phyloP scores from a whole-genome alignment of 35 echinoderm and acorn worm species.

The Diadema setosum region DNA sequence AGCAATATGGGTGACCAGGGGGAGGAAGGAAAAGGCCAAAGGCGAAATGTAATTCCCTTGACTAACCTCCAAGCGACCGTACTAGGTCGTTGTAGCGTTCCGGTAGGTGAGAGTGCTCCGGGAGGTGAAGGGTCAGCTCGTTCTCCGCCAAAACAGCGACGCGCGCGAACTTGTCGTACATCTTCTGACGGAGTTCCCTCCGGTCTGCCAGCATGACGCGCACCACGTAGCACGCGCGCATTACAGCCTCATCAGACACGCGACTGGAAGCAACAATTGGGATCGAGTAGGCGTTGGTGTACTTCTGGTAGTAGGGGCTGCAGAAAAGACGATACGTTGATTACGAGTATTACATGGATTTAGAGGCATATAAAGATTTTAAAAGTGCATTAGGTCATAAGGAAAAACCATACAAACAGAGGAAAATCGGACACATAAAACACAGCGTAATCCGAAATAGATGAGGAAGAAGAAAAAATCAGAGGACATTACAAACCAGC shows the following conservation, averaged over 20 bases:
- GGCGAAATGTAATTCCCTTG: neutral
- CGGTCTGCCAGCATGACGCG: constrained; percentile 74
- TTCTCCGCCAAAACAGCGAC: constrained; percentile 56
- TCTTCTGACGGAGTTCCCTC: constrained; percentile 54
- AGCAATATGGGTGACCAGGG: too few relatives aligned
- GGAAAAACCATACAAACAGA: neutral
- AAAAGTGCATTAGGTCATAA: neutral
- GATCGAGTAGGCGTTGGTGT: constrained; percentile 80
- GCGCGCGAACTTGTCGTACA: constrained; percentile 59
- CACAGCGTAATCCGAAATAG: neutral
- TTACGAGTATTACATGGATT: too few relatives aligned
- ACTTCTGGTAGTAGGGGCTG: constrained; percentile 73
- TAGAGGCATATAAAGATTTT: neutral
- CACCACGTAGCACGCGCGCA: constrained; percentile 74
- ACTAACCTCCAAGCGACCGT: neutral
- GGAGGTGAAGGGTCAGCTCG: constrained; percentile 47
- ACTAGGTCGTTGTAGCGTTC: neutral
- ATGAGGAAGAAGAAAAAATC: too few relatives aligned
- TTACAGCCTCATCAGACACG: constrained; percentile 55
- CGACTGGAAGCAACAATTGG: constrained; percentile 55
- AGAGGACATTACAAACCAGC: too few relatives aligned
- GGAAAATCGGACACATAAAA: neutral
- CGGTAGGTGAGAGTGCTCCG: constrained; percentile 67
- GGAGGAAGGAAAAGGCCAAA: neutral
- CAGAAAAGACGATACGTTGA: neutral